Evolutionary conservation across 2,113 vertebrate species (phyloP), one percentile per base, ranked within the genome.

Genomic region (Ictalurus furcatus): DNA sequence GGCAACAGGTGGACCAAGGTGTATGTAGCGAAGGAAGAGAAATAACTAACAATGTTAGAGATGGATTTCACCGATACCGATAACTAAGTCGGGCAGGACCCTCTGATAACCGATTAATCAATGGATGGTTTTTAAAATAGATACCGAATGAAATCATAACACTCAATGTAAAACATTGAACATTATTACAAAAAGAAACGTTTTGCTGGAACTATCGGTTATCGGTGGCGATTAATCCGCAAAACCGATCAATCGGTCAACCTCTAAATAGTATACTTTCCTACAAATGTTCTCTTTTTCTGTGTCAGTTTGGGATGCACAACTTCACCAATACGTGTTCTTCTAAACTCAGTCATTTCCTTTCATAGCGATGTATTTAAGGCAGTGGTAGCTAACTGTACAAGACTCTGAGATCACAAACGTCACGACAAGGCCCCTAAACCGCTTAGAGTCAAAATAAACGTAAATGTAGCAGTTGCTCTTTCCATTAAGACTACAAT

Each of bases 401-500:
- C 23, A 82, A 59, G 56, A 82, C 8, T 82, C 79, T 19, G 28
- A 54, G 79, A 11, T 34, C n/a, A 19, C 28, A 82, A 34, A 37
- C 4, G 3, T 37, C 40, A 61, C 56, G 21, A 30, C 52, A 59
- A 82, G 56, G n/a, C 54, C 17, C 17, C 79, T 58, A 37, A 40
- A 40, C 34, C 14, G 21, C 58, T 40, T 4, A 21, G 30, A 61
- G 34, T 37, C 25, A 34, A 82, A 82, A 82, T 12, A 82, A 82
- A 37, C 4, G 21, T 61, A 37, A 82, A 59, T 21, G 54, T 37
- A 21, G 30, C 56, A 58, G 63, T 58, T 79, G 87, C 82, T 71
- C 84, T 85, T 80, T 88, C 81, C 87, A 90, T 88, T 85, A 85
- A n/a, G 84, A 85, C 67, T n/a, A 85, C n/a, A 37, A 90, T 88